These are phyloP conservation scores for Menura novaehollandiae DNA, from an alignment of 2,113 vertebrate species.

Conservation along the genomic window DNA sequence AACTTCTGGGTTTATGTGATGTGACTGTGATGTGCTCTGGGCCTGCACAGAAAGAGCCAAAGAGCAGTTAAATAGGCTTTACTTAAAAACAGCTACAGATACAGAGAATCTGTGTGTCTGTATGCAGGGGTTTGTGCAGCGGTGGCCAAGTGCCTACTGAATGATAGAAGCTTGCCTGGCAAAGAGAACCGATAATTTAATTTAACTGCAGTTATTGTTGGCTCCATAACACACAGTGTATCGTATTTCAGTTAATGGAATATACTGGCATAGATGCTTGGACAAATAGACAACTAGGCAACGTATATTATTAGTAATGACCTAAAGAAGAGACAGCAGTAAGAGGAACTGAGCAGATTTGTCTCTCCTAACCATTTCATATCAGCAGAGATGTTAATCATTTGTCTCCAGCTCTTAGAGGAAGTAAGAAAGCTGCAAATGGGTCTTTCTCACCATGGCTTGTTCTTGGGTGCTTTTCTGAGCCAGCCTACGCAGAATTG, in stretches of 20 bases:
- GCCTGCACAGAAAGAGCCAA: not conserved
- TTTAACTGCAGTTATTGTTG: not conserved
- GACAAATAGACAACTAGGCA: not conserved
- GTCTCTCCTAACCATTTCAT: not conserved
- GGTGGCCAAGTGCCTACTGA: not conserved
- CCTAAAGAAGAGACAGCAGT: not conserved
- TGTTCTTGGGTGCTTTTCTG: not conserved
- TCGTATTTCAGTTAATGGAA: constrained; percentile 30
- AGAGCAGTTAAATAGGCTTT: not conserved
- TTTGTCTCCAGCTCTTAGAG: not conserved
- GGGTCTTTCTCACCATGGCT: not conserved
- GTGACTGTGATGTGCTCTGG: not conserved
- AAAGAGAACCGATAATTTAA: not conserved
- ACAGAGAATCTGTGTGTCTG: not conserved
- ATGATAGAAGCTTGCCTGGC: not conserved
- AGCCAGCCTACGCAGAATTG: not conserved
- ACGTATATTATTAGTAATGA: not conserved
- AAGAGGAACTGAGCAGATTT: not conserved
- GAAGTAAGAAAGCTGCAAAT: not conserved
- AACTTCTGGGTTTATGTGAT: not conserved
- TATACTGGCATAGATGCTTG: not conserved
- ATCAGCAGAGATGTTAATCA: not conserved
- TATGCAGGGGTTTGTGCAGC: not conserved
- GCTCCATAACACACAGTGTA: not conserved
- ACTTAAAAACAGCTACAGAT: not conserved